Conservation (phyloP, 2,797 vertebrate genomes). For the Bradypus variegatus region DNA sequence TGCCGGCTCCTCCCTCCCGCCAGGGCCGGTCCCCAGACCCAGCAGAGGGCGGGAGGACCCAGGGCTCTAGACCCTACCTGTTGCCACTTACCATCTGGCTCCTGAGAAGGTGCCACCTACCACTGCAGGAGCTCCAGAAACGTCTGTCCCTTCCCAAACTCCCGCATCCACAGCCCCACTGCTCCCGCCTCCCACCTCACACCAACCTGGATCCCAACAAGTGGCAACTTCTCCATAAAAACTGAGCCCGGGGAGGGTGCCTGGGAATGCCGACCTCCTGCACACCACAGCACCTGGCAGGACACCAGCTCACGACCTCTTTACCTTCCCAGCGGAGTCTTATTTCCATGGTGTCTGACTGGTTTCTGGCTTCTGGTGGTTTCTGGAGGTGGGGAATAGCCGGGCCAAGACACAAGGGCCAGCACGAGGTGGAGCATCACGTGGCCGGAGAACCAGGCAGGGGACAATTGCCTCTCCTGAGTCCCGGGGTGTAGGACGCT, state of each 20-base stretch:
- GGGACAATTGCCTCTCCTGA: constrained; percentile 40
- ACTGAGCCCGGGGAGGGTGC: not conserved
- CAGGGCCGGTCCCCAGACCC: not conserved
- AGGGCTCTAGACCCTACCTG: not conserved
- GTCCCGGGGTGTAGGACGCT: constrained; percentile 23
- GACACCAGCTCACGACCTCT: not conserved
- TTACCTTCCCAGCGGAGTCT: not conserved
- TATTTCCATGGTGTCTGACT: accelerated
- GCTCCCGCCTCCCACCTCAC: not conserved
- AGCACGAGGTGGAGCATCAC: not conserved
- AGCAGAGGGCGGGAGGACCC: not conserved
- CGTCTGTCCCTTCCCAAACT: accelerated
- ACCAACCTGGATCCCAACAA: not conserved
- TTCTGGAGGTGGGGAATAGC: not conserved
- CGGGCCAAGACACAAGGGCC: not conserved
- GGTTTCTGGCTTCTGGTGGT: not conserved
- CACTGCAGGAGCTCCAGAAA: not conserved
- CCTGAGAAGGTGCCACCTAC: not conserved
- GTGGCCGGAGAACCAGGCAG: not conserved
- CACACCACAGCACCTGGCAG: not conserved
- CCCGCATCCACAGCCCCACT: not conserved
- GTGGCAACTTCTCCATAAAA: not conserved
- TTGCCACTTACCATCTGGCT: not conserved
- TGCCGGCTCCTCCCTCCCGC: not conserved
- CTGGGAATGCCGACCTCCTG: not conserved